Base-by-base conservation (phyloP, 2,113 vertebrate species). In the Andinoacara biseriatus region DNA sequence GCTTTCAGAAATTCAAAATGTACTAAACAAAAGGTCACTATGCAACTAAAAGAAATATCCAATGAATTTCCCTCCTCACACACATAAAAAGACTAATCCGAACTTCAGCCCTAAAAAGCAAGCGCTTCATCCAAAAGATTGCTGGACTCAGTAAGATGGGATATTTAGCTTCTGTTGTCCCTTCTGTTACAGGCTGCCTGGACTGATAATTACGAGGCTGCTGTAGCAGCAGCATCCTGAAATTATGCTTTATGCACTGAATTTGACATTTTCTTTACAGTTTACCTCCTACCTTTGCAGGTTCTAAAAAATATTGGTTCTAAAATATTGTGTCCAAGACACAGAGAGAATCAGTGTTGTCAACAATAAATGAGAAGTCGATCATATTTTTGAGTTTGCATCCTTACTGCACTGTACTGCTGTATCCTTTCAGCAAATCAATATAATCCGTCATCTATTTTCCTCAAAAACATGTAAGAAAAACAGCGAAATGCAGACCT, bases 121-220 rank as follows among this genome's bases (percentile, higher is more conserved):
- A 80, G 59, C 2, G n/a, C 65, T 85, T 49, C 56, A 62, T 80
- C 60, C 29, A 83, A 52, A 69, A 58, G 7, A 79, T 31, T 56
- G 22, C 57, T 86, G 49, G 61, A 81, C 74, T 76, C 43, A 2
- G 6, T 49, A 81, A 40, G n/a, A 52, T 40, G 54, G 43, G 46
- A 75, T 77, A 63, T 61, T 65, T 62, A 79, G 54, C 24, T 61
- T 78, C 56, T 67, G 35, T 31, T 81, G 10, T 79, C 78, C 59
- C 29, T 52, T 84, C 18, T 85, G 58, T 59, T 74, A 10, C 58
- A 59, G 24, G 24, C 59, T 67, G 58, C 22, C 63, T 63, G n/a
- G 9, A 52, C 57, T 62, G 38, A 67, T 62, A 22, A 78, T 62
- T 67, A 75, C 38, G 58, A 88, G 75, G 26, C 22, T 56, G 75